Evolutionary conservation across 2,888 invertebrate species (phyloP), one percentile per base, ranked within the genome.

Genomic region (Matsumyia berberina): DNA sequence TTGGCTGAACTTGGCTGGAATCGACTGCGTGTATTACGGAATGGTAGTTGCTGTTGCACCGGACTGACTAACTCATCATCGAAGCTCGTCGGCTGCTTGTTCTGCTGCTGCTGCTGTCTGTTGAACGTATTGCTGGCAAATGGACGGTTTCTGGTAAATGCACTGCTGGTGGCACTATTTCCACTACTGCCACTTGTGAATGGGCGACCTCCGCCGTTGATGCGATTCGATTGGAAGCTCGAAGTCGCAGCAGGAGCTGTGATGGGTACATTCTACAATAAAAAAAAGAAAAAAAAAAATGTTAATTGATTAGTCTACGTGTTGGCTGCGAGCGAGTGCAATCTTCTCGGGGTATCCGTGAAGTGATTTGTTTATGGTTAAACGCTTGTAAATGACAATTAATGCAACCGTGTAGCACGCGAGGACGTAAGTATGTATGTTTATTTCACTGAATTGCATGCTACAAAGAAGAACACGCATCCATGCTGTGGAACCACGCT

Each of bases 21-120:
- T 12, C 92, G 90, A 87, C 88, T 90, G 55, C 91, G 88, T 6
- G 89, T 86, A 72, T 88, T 89, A 8, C 91, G 89, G 72, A 90
- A 90, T 0, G 91, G 89, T 1, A 88, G 79, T 82, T 85, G 89
- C 64, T 89, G 88, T 51, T 81, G 90, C 74, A 42, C 67, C 6
- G 88, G 86, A 49, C 57, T 69, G 7, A 58, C 44, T 9, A 78
- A 19, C 35, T 86, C 86, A 35, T 69, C 79, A 44, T 70, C 76
- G 11, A 42, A 66, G 19, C 11, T 67, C 37, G 70, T 37, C 1
- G 67, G 33, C 24, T 58, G 62, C 8, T 82, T 76, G n/a, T 37
- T 66, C 35, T 82, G 72, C 9, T 86, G 24, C 24, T 24, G 72
- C n/a, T 86, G 82, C 9, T 55, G 66, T 12, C 72, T 87, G 31